A percentile compares a stretch with the other conserved stretches of the same genome.
These are phyloP conservation scores for Metopolophium dirhodum DNA, from an alignment of 1,140 invertebrate genomes.

Conservation along the genomic window DNA sequence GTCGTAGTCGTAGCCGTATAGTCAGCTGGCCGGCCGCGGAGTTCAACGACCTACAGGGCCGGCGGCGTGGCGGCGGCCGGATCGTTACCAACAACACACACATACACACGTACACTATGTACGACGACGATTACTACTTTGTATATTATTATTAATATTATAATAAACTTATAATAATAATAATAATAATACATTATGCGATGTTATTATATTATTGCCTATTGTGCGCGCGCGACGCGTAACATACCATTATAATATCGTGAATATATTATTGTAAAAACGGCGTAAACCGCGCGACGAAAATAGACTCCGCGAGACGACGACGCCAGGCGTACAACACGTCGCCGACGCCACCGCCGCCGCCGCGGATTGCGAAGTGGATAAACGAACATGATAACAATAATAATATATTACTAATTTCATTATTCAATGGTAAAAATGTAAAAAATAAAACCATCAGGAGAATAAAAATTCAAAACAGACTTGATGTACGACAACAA, in stretches of 20 bases:
- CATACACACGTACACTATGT: not conserved
- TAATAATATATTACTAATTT: not conserved
- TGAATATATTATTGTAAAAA: constrained; percentile 4
- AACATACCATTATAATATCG: constrained; percentile 3
- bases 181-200: not conserved
- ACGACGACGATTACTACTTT: not conserved
- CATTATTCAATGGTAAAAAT: not conserved
- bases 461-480: not conserved
- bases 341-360: no score
- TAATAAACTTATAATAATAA: not conserved
- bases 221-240: not conserved
- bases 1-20: not conserved
- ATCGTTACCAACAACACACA: constrained; percentile 53
- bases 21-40: constrained; percentile 54
- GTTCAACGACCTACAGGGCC: constrained; percentile 45
- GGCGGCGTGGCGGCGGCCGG: constrained; percentile 20
- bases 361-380: not conserved
- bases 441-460: no score
- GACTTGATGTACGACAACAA: not conserved
- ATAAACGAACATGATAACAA: not conserved
- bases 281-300: not conserved
- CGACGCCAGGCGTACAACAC: not conserved
- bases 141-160: not conserved
- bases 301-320: not conserved
- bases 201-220: not conserved